These are phyloP conservation scores for Sialis fuliginosa DNA, from an alignment of 2,888 invertebrate genomes.

Conservation along the genomic window DNA sequence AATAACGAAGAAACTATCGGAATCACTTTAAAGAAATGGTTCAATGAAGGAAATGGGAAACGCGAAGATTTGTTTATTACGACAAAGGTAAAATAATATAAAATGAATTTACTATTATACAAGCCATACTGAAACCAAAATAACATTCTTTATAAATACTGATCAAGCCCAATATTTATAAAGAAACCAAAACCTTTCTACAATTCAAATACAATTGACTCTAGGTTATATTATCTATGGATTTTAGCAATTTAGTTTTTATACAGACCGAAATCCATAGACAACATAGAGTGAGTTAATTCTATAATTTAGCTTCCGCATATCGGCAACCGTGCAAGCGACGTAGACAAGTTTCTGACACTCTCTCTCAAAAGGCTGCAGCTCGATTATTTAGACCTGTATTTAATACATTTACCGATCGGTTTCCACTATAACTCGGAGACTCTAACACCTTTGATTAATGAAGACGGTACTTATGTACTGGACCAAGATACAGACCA, in stretches of 20 bases:
- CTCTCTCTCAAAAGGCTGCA: constrained; percentile 44
- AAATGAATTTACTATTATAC: too few species aligned
- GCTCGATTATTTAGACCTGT: constrained; percentile 56
- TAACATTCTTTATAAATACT: background rate
- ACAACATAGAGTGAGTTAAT: too few species aligned
- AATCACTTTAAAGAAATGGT: constrained; percentile 44
- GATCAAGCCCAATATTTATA: too few species aligned
- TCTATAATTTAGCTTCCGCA: constrained; percentile 39
- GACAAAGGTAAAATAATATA: constrained; percentile 42
- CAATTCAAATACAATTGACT: too few species aligned
- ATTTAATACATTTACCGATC: constrained; percentile 62
- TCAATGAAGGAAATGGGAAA: constrained; percentile 39
- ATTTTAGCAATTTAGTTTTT: too few species aligned
- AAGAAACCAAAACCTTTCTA: too few species aligned
- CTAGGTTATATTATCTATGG: too few species aligned
- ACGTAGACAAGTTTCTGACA: constrained; percentile 45
- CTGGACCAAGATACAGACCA: constrained; percentile 45
- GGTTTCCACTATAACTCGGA: constrained; percentile 38
- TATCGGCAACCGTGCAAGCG: constrained; percentile 45
- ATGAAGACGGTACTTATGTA: constrained; percentile 37
- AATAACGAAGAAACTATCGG: constrained; percentile 63
- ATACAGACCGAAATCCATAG: too few species aligned
- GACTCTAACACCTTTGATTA: constrained; percentile 33
- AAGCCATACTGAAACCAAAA: background rate
- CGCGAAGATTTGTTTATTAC: constrained; percentile 61